Conservation (phyloP, 1,140 invertebrate genomes). For the Asbolus verrucosus region DNA sequence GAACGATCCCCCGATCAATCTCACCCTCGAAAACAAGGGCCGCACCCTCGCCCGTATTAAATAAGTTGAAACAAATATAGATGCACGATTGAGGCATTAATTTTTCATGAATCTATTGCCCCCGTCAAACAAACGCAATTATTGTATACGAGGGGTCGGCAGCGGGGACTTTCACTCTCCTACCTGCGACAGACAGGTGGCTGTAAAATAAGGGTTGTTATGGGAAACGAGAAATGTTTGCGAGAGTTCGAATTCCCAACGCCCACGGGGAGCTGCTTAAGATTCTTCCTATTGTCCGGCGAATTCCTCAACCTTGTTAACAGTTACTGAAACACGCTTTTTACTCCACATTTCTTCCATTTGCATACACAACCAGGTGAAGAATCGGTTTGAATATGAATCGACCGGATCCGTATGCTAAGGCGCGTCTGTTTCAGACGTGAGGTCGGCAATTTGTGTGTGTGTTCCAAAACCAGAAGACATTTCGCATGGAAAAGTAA, state of each 20-base stretch:
- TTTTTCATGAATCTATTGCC: conserved; percentile 26
- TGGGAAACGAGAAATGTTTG: too few relatives aligned
- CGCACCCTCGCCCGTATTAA: conserved; percentile 20
- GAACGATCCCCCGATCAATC: background rate
- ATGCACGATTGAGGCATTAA: conserved; percentile 19
- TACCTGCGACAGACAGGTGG: conserved; percentile 15
- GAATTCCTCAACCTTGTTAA: conserved; percentile 44
- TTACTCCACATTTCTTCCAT: conserved; percentile 16
- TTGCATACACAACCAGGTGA: conserved; percentile 30
- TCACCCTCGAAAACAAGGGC: conserved; percentile 9
- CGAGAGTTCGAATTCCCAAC: background rate
- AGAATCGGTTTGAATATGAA: conserved; percentile 27
- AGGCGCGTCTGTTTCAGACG: background rate
- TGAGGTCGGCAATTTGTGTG: conserved; percentile 21
- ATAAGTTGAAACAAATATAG: conserved; percentile 25
- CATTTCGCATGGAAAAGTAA: too few relatives aligned
- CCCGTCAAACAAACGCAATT: background rate
- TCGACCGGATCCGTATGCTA: conserved; percentile 2
- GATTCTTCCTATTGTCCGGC: background rate
- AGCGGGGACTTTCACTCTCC: conserved; percentile 2
- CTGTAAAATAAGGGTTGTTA: conserved; percentile 6
- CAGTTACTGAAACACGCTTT: conserved; percentile 36
- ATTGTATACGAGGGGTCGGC: background rate
- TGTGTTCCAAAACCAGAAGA: too few relatives aligned
- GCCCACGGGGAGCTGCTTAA: background rate